Conservation (phyloP, 2,113 vertebrate genomes). For the Nestor notabilis region DNA sequence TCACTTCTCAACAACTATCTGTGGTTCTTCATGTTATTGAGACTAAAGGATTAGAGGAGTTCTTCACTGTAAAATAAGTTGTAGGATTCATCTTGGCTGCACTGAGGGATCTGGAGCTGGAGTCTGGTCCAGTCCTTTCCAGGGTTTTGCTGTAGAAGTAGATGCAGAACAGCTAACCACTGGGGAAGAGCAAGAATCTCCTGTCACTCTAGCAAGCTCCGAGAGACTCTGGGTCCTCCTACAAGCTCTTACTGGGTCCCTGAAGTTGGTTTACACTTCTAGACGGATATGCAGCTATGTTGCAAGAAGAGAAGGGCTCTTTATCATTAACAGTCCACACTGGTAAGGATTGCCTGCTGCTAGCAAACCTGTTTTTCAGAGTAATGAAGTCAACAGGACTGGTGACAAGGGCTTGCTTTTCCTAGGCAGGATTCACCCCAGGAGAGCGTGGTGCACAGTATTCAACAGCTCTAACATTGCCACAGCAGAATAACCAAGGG, state of each 20-base stretch:
- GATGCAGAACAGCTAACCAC: background rate
- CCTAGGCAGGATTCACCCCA: background rate
- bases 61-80: background rate
- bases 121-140: background rate
- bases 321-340: background rate
- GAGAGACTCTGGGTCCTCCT: conserved; percentile 38
- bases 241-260: conserved; percentile 20
- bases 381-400: background rate
- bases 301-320: conserved; percentile 25
- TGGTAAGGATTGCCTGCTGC: background rate
- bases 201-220: conserved; percentile 1
- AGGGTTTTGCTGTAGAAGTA: background rate
- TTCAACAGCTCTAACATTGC: background rate
- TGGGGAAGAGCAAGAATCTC: background rate
- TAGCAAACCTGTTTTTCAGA: conserved; percentile 10
- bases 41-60: background rate
- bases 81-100: background rate
- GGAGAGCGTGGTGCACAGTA: background rate
- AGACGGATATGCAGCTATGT: conserved; percentile 4
- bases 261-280: conserved; percentile 33
- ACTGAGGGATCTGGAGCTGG: background rate
- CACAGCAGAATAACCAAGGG: background rate
- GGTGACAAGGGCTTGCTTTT: background rate
- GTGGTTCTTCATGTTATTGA: background rate
- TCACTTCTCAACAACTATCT: background rate